Base-by-base conservation (phyloP, 2,888 invertebrate species). In the Orgyia antiqua region DNA sequence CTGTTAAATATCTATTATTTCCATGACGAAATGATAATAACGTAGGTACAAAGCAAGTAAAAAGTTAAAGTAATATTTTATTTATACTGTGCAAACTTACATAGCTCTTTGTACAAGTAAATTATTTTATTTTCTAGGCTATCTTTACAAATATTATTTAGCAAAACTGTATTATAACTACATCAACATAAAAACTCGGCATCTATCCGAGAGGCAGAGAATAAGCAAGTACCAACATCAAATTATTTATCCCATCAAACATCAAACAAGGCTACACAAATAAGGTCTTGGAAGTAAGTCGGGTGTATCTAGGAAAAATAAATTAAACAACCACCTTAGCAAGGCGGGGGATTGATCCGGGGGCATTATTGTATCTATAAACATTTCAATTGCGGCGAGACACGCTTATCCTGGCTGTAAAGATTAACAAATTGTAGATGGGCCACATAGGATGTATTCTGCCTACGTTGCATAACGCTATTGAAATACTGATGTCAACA, bases 361-460 rank as follows among this genome's bases (percentile, higher is more conserved):
- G 51, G 58, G 71, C 68, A 68, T 78, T 78, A 77, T 73, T 74
- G 73, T 76, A 77, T 77, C 77, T 76, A 75, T 79, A 78, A 79
- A 78, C 77, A 79, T 82, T 79, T 78, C 79, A 79, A 80, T 80
- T 77, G 79, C 61, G 66, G 59, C 42, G 42, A 35, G 49, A 53
- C 51, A 50, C 36, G 51, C 54, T 53, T 51, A 51, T 45, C 53
- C 52, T 32, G 53, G 49, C 36, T 15, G 33, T 52, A 52, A 55
- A 61, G 58, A 63, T 55, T 47, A 49, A 27, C 24, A 29, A 33
- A 30, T 27, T 40, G 36, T 36, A 27, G 30, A 34, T 13, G 11
- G 17, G 15, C 6, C 6, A 6, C 4, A 15, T 15, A 4, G 15
- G 6, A 15, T 6, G 15, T 15, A 15, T 15, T 15, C 6, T 15